phyloP scores from a whole-genome alignment of 1,140 invertebrate species.

The Pogonognathellus flavescens region DNA sequence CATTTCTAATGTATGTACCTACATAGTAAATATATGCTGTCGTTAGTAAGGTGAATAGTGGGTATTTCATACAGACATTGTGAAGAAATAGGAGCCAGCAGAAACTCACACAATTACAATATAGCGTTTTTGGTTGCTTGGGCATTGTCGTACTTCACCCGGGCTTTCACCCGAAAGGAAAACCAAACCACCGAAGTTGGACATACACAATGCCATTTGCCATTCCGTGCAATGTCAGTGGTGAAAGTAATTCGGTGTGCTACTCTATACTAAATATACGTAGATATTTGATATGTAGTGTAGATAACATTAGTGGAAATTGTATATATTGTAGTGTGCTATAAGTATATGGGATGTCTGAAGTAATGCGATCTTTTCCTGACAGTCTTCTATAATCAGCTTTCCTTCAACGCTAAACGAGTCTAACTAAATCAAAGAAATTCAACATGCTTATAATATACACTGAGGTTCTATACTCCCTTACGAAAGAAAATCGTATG shows the following conservation, averaged over 20 bases:
- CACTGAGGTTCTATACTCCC: neutral
- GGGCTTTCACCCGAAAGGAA: conserved; percentile 26
- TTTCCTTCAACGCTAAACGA: conserved; percentile 28
- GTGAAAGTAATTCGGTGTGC: too few species aligned
- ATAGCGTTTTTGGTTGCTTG: conserved; percentile 28
- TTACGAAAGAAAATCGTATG: too few species aligned
- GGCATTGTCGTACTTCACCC: conserved; percentile 38
- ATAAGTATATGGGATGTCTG: too few species aligned
- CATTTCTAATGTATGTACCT: too few species aligned
- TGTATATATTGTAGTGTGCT: too few species aligned
- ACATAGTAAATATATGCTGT: neutral
- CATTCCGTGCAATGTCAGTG: neutral
- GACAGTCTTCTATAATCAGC: conserved; percentile 16
- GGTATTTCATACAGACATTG: neutral
- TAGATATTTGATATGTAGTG: too few species aligned
- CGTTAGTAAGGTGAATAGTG: neutral
- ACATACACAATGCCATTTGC: conserved; percentile 31
- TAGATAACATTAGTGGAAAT: too few species aligned
- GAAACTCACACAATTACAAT: conserved; percentile 16
- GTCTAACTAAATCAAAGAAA: conserved; percentile 23
- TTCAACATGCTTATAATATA: neutral
- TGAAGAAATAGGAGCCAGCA: neutral
- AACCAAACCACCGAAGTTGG: conserved; percentile 43
- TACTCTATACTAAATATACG: too few species aligned
- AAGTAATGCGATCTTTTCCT: neutral